phyloP scores from a whole-genome alignment of 1,140 invertebrate species.

The Babylonia areolata region DNA sequence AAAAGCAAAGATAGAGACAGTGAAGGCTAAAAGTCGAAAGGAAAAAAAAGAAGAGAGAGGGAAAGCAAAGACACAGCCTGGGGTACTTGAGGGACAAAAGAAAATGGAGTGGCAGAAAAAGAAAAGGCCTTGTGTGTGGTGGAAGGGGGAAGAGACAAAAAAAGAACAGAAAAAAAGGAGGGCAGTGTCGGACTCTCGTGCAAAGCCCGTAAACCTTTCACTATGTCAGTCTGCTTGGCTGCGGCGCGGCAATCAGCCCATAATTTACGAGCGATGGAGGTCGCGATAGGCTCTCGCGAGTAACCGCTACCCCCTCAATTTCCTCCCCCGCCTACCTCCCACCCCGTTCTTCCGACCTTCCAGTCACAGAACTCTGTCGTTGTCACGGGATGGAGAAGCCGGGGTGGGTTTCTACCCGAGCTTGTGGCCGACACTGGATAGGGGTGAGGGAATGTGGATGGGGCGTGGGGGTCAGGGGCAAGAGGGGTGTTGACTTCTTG shows the following conservation, averaged over 20 bases:
- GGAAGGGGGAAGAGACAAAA: not conserved
- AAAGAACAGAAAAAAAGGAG: not conserved
- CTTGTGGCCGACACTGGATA: not conserved
- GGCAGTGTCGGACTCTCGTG: not conserved
- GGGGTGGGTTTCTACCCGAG: not conserved
- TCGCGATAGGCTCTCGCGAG: not conserved
- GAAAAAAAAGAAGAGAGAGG: not conserved
- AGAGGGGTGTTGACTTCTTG: not conserved
- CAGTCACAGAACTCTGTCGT: too few relatives aligned
- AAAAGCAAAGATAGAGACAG: not conserved
- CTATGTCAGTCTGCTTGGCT: not conserved
- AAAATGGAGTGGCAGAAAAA: not conserved
- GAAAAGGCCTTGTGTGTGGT: not conserved
- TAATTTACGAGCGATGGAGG: not conserved
- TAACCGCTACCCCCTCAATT: not conserved
- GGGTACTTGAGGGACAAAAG: too few relatives aligned
- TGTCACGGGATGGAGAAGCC: not conserved
- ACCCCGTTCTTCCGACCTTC: not conserved
- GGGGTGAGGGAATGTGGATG: not conserved
- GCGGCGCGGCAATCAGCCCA: not conserved
- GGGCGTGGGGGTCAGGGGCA: not conserved
- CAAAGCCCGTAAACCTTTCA: conserved; percentile 7
- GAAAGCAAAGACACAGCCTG: not conserved
- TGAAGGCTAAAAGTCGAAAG: not conserved
- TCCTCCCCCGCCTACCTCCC: not conserved